phyloP scores from a whole-genome alignment of 2,888 invertebrate species.

The Hydroisotoma schaefferi region DNA sequence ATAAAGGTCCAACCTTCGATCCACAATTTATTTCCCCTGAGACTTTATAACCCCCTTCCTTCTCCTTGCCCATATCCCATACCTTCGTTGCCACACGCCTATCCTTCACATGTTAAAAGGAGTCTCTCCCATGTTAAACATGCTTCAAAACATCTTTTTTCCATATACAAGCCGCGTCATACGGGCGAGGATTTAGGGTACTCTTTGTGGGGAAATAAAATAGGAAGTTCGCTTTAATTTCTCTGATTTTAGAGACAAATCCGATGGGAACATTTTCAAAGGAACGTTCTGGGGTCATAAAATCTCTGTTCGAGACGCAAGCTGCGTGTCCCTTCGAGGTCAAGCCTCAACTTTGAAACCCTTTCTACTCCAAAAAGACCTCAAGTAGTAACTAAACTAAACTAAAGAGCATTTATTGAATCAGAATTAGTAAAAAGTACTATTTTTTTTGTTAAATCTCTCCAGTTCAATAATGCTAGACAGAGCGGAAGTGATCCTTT shows the following conservation, averaged over 20 bases:
- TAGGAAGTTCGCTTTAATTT: too few species aligned
- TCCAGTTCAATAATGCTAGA: constrained; percentile 64
- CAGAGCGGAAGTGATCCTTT: constrained; percentile 81
- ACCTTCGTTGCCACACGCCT: too few species aligned
- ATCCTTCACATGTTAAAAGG: too few species aligned
- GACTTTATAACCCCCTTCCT: too few species aligned
- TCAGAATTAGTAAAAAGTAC: background rate
- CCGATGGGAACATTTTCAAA: constrained; percentile 50
- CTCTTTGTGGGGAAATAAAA: too few species aligned
- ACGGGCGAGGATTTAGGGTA: too few species aligned
- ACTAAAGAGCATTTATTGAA: background rate
- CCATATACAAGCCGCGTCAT: too few species aligned
- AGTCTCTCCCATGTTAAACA: too few species aligned
- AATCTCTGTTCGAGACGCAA: constrained; percentile 62
- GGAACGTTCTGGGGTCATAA: constrained; percentile 69
- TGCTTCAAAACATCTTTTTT: too few species aligned
- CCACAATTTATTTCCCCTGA: too few species aligned
- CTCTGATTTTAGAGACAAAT: constrained; percentile 49
- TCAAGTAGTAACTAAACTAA: constrained; percentile 52
- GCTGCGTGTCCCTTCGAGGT: constrained; percentile 83
- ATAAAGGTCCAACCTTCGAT: too few species aligned
- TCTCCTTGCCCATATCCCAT: too few species aligned
- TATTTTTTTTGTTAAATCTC: background rate
- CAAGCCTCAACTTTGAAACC: constrained; percentile 62
- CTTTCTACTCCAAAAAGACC: constrained; percentile 57